These are phyloP conservation scores for Adineta ricciae DNA, from an alignment of 2,888 invertebrate genomes.

Conservation along the genomic window DNA sequence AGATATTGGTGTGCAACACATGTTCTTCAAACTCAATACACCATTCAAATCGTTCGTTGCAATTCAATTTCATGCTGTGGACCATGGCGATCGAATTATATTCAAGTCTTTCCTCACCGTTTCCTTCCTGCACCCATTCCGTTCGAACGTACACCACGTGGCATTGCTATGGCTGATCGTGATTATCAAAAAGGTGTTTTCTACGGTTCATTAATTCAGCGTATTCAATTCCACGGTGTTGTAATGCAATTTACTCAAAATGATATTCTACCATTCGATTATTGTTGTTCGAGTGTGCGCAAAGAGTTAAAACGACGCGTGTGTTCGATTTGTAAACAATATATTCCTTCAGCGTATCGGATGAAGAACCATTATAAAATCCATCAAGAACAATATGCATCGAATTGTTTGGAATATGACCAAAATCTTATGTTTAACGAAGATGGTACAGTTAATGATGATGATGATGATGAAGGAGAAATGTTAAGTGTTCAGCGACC, in stretches of 20 bases:
- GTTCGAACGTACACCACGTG: slow-evolving; percentile 12
- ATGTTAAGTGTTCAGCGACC: not conserved
- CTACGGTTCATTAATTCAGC: slow-evolving; percentile 14
- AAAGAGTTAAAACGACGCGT: slow-evolving; percentile 20
- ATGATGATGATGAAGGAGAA: not conserved
- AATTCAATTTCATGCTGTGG: slow-evolving; percentile 4
- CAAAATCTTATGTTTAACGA: not conserved
- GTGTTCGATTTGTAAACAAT: not conserved
- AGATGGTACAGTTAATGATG: not conserved
- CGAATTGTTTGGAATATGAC: not conserved
- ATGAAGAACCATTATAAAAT: slow-evolving; percentile 20
- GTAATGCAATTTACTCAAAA: slow-evolving; percentile 5
- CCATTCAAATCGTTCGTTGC: slow-evolving; percentile 5
- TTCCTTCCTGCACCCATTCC: not conserved
- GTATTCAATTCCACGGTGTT: slow-evolving; percentile 22
- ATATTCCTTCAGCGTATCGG: slow-evolving; percentile 6
- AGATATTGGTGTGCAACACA: slow-evolving; percentile 15
- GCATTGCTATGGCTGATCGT: slow-evolving; percentile 3
- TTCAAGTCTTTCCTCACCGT: slow-evolving; percentile 18
- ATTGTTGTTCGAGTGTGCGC: not conserved
- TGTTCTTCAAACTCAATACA: slow-evolving; percentile 7
- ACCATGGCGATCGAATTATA: slow-evolving; percentile 7
- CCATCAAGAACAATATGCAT: slow-evolving; percentile 15
- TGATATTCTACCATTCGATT: slow-evolving; percentile 20
- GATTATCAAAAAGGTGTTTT: not conserved